Conservation (phyloP, 2,888 invertebrate genomes). For the Polyploca ridens region DNA sequence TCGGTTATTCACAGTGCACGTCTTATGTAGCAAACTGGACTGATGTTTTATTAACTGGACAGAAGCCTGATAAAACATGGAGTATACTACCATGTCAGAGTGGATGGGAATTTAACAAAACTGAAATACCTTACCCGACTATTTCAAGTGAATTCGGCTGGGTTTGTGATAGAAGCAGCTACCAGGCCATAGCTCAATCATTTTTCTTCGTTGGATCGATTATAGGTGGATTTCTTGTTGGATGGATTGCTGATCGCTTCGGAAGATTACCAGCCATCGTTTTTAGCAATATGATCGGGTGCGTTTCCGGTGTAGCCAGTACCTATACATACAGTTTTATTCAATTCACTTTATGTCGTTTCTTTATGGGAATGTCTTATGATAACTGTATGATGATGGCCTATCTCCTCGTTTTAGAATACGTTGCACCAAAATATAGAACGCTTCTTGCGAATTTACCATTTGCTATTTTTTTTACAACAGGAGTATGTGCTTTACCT, state of each 20-base stretch:
- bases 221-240: constrained; percentile 60
- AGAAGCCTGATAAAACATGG: constrained; percentile 48
- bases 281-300: constrained; percentile 58
- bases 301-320: constrained; percentile 55
- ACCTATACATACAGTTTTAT: constrained; percentile 52
- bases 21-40: constrained; percentile 63
- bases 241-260: constrained; percentile 64
- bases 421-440: constrained; percentile 65
- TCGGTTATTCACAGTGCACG: constrained; percentile 63
- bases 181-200: constrained; percentile 67
- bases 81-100: constrained; percentile 47
- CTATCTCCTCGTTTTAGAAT: constrained; percentile 64
- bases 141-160: constrained; percentile 65
- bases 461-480: constrained; percentile 59
- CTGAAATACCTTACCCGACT: constrained; percentile 68
- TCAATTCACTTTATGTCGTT: constrained; percentile 58
- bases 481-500: constrained; percentile 51
- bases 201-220: constrained; percentile 68
- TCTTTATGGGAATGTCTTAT: constrained; percentile 68
- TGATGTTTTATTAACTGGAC: constrained; percentile 47
- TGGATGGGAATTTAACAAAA: constrained; percentile 70
- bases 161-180: constrained; percentile 65
- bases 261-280: constrained; percentile 64
- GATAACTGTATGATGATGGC: constrained; percentile 72
- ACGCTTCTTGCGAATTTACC: constrained; percentile 63